These are phyloP conservation scores for Ellobius talpinus DNA, from an alignment of 2,113 vertebrate species.

Conservation along the genomic window DNA sequence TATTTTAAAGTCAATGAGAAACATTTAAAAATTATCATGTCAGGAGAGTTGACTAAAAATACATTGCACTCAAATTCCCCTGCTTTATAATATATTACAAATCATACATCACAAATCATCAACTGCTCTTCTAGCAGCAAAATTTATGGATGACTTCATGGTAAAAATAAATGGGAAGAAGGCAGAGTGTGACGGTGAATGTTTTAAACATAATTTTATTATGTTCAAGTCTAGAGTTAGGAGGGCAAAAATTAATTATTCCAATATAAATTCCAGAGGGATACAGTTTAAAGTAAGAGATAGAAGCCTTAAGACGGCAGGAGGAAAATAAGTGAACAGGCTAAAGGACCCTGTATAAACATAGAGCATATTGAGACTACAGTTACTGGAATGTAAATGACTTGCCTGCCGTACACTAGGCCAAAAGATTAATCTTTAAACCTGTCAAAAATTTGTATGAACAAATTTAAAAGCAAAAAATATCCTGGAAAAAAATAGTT, in stretches of 20 bases:
- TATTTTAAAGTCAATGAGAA: slow-evolving; percentile 73
- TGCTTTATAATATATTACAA: slow-evolving; percentile 73
- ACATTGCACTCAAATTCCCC: slow-evolving; percentile 54
- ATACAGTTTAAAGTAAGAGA: slow-evolving; percentile 57
- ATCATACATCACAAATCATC: slow-evolving; percentile 72
- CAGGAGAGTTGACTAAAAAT: slow-evolving; percentile 67
- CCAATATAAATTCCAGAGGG: slow-evolving; percentile 68
- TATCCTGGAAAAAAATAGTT: slow-evolving; percentile 12
- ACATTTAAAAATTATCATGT: slow-evolving; percentile 71
- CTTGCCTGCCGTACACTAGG: neutral
- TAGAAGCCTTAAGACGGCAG: slow-evolving; percentile 38
- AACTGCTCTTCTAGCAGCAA: slow-evolving; percentile 63
- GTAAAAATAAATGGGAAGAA: slow-evolving; percentile 70
- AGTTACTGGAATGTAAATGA: neutral
- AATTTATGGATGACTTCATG: slow-evolving; percentile 74
- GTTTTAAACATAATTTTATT: slow-evolving; percentile 72
- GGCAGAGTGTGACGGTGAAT: slow-evolving; percentile 66
- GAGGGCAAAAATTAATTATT: slow-evolving; percentile 68
- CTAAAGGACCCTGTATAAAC: slow-evolving; percentile 27
- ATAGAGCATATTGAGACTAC: slow-evolving; percentile 35
- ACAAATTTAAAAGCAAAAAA: slow-evolving; percentile 27
- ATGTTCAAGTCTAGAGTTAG: slow-evolving; percentile 60
- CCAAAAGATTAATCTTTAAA: neutral
- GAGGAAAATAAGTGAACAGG: slow-evolving; percentile 44
- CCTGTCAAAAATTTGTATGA: neutral